These are phyloP conservation scores for Monopis laevigella DNA, from an alignment of 2,888 invertebrate species.

Conservation along the genomic window DNA sequence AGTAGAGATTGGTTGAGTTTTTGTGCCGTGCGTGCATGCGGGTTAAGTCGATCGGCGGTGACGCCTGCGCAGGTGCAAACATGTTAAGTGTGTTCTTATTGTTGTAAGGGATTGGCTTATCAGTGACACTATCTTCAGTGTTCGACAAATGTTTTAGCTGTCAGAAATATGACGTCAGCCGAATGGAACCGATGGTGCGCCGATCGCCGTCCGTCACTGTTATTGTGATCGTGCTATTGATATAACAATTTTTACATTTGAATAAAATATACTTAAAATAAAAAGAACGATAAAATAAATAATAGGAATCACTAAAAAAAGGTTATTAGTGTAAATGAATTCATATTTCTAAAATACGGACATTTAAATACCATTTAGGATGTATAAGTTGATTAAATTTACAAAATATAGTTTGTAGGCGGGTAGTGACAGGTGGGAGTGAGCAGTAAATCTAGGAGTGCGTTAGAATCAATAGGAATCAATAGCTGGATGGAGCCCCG, in stretches of 20 bases:
- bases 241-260: slow-evolving; percentile 1
- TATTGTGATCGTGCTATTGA: slow-evolving; percentile 6
- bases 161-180: slow-evolving; percentile 65
- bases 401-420: too few relatives aligned
- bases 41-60: slow-evolving; percentile 40
- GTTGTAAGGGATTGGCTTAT: slow-evolving; percentile 65
- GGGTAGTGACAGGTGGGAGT: too few relatives aligned
- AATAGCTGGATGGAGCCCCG: slow-evolving; percentile 45
- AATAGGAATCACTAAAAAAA: too few relatives aligned
- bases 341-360: too few relatives aligned
- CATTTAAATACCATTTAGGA: too few relatives aligned
- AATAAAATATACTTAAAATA: too few relatives aligned
- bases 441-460: slow-evolving; percentile 32
- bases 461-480: slow-evolving; percentile 63
- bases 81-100: slow-evolving; percentile 66
- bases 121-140: slow-evolving; percentile 63
- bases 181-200: slow-evolving; percentile 30
- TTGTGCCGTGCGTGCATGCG: too few relatives aligned
- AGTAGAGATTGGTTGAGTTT: too few relatives aligned
- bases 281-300: too few relatives aligned
- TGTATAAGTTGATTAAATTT: too few relatives aligned
- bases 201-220: not conserved
- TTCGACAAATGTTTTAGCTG: slow-evolving; percentile 66
- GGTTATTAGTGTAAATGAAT: too few relatives aligned
- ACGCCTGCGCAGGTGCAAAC: slow-evolving; percentile 59